These are phyloP conservation scores for Proterorhinus semilunaris DNA, from an alignment of 2,113 vertebrate species.

Conservation along the genomic window DNA sequence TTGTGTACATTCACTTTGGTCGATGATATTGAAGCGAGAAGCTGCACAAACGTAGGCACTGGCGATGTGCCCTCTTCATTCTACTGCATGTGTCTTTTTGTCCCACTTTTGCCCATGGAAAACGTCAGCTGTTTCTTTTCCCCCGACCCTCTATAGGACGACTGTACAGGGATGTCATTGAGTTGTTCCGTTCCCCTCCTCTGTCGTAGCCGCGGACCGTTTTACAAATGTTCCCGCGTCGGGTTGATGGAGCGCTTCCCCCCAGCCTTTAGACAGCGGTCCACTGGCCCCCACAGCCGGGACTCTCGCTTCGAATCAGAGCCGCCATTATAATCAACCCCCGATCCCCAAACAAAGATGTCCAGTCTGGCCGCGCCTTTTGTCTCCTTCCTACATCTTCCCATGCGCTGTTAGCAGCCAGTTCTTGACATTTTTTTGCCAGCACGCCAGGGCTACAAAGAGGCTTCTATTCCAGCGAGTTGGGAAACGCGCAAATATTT, in stretches of 20 bases:
- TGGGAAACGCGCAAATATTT: conserved; percentile 63
- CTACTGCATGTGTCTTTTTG: neutral
- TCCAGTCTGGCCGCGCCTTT: conserved; percentile 3
- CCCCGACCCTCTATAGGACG: conserved; percentile 6
- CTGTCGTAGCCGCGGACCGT: conserved; percentile 21
- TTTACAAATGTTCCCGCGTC: conserved; percentile 26
- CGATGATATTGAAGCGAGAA: neutral
- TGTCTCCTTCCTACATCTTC: conserved; percentile 33
- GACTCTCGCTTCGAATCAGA: conserved; percentile 32
- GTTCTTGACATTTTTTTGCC: conserved; percentile 49
- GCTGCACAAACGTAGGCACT: neutral
- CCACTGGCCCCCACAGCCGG: conserved; percentile 19
- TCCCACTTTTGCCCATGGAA: neutral
- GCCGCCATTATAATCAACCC: conserved; percentile 37
- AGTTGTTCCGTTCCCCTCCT: conserved; percentile 45
- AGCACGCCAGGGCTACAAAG: conserved; percentile 41
- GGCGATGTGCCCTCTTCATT: neutral
- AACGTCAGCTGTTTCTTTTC: neutral
- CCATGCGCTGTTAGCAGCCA: conserved; percentile 29
- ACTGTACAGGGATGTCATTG: conserved; percentile 38
- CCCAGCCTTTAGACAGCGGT: conserved; percentile 40
- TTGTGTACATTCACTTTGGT: neutral
- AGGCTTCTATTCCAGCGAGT: conserved; percentile 53
- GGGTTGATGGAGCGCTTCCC: conserved; percentile 38
- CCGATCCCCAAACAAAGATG: conserved; percentile 46